Percentiles rank a stretch among this genome's conserved stretches.
These are phyloP conservation scores for Myrmophylax atrothorax DNA, from an alignment of 2,113 vertebrate genomes.

Conservation along the genomic window DNA sequence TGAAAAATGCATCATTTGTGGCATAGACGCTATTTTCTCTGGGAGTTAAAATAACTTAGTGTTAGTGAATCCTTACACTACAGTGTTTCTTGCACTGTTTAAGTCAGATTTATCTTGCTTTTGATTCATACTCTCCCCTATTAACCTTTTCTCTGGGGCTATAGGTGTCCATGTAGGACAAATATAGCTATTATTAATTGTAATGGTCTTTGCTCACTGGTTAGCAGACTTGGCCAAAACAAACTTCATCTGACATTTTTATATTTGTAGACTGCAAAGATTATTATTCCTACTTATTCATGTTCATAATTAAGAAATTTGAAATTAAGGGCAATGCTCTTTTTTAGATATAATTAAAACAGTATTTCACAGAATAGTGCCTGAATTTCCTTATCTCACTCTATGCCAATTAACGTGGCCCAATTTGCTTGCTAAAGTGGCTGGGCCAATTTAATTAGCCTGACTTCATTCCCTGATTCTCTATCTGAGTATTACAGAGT, in stretches of 20 bases:
- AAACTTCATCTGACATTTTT: not conserved
- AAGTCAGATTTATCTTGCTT: not conserved
- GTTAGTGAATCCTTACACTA: not conserved
- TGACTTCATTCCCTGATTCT: slow-evolving; percentile 34
- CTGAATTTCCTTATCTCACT: slow-evolving; percentile 50
- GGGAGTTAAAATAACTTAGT: not conserved
- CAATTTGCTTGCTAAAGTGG: slow-evolving; percentile 33
- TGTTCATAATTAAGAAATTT: slow-evolving; percentile 62
- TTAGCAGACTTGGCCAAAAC: not conserved
- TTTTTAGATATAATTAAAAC: slow-evolving; percentile 69
- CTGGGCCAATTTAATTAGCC: slow-evolving; percentile 63
- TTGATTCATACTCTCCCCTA: not conserved
- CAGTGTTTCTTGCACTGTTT: not conserved
- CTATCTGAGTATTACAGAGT: not conserved
- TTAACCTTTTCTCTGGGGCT: not conserved
- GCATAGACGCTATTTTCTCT: not conserved
- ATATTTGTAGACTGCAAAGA: slow-evolving; percentile 36
- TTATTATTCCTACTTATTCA: slow-evolving; percentile 39
- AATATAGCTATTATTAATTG: not conserved
- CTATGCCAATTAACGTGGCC: slow-evolving; percentile 51
- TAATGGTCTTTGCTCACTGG: not conserved
- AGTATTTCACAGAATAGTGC: slow-evolving; percentile 51
- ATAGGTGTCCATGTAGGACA: not conserved
- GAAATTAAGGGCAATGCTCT: slow-evolving; percentile 36
- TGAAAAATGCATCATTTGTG: not conserved